Percentiles rank a stretch among this genome's conserved stretches.
phyloP scores from a whole-genome alignment of 1,140 invertebrate genomes.

The Bombus vancouverensis region DNA sequence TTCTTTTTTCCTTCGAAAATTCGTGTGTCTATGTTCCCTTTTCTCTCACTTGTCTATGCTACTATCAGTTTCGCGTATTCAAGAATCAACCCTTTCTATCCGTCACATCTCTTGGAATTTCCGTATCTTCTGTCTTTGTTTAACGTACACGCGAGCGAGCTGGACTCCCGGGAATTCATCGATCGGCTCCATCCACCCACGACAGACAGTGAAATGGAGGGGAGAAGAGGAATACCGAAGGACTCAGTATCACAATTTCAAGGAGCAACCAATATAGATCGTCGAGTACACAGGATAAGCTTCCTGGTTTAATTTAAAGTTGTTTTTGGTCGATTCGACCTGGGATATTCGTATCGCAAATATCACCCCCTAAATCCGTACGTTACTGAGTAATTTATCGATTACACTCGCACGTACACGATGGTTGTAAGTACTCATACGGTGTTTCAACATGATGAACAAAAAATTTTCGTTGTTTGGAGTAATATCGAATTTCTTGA shows the following conservation, averaged over 20 bases:
- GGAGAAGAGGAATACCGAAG: not conserved
- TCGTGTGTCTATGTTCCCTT: not conserved
- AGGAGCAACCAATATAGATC: conserved; percentile 24
- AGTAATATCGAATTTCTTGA: too few relatives aligned
- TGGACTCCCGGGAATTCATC: conserved; percentile 67
- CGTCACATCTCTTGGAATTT: not conserved
- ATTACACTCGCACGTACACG: too few relatives aligned
- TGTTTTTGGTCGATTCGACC: not conserved
- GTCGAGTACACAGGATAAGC: conserved; percentile 30
- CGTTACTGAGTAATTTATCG: not conserved
- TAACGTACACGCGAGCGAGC: conserved; percentile 31
- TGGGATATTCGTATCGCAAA: not conserved
- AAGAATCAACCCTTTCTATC: not conserved
- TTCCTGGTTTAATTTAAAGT: conserved; percentile 26
- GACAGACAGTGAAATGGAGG: conserved; percentile 2
- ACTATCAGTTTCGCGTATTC: not conserved
- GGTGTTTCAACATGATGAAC: too few relatives aligned
- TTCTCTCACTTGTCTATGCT: not conserved
- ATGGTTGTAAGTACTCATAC: too few relatives aligned
- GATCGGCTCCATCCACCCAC: conserved; percentile 56
- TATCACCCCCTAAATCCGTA: not conserved
- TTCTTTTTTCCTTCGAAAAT: not conserved
- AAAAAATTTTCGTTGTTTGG: too few relatives aligned
- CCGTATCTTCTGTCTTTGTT: not conserved
- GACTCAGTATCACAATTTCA: conserved; percentile 52